These are phyloP conservation scores for Petrocephalus zakoni DNA, from an alignment of 2,113 vertebrate species.

Conservation along the genomic window DNA sequence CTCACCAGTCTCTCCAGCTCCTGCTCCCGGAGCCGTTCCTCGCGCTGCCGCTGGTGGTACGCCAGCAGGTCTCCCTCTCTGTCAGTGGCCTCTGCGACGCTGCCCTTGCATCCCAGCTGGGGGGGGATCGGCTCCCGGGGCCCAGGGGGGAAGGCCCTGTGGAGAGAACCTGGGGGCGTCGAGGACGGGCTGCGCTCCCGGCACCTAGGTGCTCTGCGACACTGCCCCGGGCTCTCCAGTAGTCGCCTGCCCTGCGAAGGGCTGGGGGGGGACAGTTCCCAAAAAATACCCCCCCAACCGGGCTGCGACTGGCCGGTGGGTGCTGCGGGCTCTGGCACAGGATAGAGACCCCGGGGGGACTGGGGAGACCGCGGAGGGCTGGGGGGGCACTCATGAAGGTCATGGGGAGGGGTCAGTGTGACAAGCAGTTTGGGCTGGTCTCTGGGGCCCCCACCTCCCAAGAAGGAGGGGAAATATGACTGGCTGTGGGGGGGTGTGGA, in stretches of 20 bases:
- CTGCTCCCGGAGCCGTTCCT: slow-evolving; percentile 88
- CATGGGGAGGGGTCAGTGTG: slow-evolving; percentile 39
- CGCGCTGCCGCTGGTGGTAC: slow-evolving; percentile 85
- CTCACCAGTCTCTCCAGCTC: slow-evolving; percentile 95
- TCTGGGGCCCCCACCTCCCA: slow-evolving; percentile 52
- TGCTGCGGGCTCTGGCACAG: slow-evolving; percentile 55
- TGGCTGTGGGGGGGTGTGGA: slow-evolving; percentile 42
- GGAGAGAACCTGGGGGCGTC: slow-evolving; percentile 48
- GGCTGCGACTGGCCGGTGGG: slow-evolving; percentile 62
- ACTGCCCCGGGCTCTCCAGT: slow-evolving; percentile 62
- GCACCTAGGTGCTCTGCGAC: slow-evolving; percentile 51
- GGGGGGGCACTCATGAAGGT: slow-evolving; percentile 67
- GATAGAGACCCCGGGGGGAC: slow-evolving; percentile 60
- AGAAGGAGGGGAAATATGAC: slow-evolving; percentile 27
- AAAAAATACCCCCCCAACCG: slow-evolving; percentile 42
- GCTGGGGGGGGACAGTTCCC: slow-evolving; percentile 71
- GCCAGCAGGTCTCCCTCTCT: slow-evolving; percentile 83
- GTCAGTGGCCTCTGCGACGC: slow-evolving; percentile 86
- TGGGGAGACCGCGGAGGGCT: slow-evolving; percentile 60
- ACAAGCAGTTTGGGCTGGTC: slow-evolving; percentile 49
- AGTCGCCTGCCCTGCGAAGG: slow-evolving; percentile 60
- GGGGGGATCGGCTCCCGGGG: slow-evolving; percentile 33
- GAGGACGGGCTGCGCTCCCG: slow-evolving; percentile 69
- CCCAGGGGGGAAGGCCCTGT: slow-evolving; percentile 60
- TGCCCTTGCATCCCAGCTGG: slow-evolving; percentile 75